phyloP scores from a whole-genome alignment of 1,140 invertebrate species.

The Meteorus sp. region DNA sequence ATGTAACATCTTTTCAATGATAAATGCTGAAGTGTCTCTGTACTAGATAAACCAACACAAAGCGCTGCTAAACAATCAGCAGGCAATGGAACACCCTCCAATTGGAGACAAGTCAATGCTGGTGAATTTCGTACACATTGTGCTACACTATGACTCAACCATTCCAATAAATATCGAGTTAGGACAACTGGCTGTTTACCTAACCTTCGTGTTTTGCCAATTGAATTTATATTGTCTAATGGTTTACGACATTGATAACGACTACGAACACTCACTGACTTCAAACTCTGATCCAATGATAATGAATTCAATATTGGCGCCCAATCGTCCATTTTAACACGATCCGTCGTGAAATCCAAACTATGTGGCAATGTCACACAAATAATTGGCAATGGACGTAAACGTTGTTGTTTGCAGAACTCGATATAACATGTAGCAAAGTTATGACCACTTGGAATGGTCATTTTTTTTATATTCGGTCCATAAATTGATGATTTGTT shows the following conservation, averaged over 20 bases:
- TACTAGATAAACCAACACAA: constrained; percentile 59
- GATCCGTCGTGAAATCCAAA: constrained; percentile 69
- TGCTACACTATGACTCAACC: constrained; percentile 57
- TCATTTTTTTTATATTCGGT: constrained; percentile 25
- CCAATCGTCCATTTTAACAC: constrained; percentile 71
- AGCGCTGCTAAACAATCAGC: constrained; percentile 65
- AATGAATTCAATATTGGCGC: constrained; percentile 68
- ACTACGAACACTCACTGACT: constrained; percentile 43
- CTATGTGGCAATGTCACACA: constrained; percentile 48
- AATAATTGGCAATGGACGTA: constrained; percentile 51
- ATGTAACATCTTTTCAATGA: constrained; percentile 65
- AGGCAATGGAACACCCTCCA: constrained; percentile 68
- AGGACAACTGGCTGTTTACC: constrained; percentile 56
- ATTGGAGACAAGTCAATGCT: constrained; percentile 60
- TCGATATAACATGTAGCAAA: constrained; percentile 53
- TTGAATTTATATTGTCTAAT: constrained; percentile 61
- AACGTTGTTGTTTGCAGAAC: constrained; percentile 46
- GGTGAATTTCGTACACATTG: constrained; percentile 62
- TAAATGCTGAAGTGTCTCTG: constrained; percentile 63
- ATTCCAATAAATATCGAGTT: constrained; percentile 58
- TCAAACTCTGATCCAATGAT: constrained; percentile 64
- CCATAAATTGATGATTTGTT: neutral
- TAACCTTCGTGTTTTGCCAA: constrained; percentile 57
- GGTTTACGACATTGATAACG: constrained; percentile 49
- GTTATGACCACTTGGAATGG: constrained; percentile 36